Percentiles rank a stretch among this genome's conserved stretches.
These are phyloP conservation scores for Emmelina monodactyla DNA, from an alignment of 2,888 invertebrate species.

Conservation along the genomic window DNA sequence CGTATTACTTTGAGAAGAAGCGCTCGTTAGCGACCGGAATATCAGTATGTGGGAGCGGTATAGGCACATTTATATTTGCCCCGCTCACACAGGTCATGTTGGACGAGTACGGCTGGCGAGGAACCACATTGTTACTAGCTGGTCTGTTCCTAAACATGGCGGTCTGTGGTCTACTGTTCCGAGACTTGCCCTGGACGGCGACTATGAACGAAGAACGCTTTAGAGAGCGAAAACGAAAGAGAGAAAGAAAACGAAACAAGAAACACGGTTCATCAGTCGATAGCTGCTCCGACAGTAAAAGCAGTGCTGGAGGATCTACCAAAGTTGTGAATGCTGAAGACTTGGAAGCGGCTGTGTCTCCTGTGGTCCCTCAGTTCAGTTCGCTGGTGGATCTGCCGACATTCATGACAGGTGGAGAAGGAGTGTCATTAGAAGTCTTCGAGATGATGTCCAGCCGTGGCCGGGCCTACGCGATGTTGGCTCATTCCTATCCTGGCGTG, in stretches of 20 bases:
- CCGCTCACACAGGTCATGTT: slow-evolving; percentile 78
- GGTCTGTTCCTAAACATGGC: slow-evolving; percentile 83
- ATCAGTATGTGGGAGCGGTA: slow-evolving; percentile 87
- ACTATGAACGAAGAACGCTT: slow-evolving; percentile 69
- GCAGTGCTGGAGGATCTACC: slow-evolving; percentile 69
- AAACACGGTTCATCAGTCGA: slow-evolving; percentile 72
- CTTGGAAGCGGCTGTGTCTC: slow-evolving; percentile 44
- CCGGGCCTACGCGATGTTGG: slow-evolving; percentile 73
- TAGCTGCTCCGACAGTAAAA: slow-evolving; percentile 74
- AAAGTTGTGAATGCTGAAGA: slow-evolving; percentile 35
- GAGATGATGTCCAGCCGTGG: slow-evolving; percentile 74
- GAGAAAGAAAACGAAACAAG: slow-evolving; percentile 65
- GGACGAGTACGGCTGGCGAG: slow-evolving; percentile 83
- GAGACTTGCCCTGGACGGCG: slow-evolving; percentile 69
- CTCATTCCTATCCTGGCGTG: slow-evolving; percentile 78
- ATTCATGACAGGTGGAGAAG: slow-evolving; percentile 79
- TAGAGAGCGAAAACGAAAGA: slow-evolving; percentile 67
- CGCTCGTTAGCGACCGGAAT: slow-evolving; percentile 86
- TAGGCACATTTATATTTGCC: slow-evolving; percentile 87
- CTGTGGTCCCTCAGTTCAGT: slow-evolving; percentile 67
- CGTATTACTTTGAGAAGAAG: slow-evolving; percentile 87
- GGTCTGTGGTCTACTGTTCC: slow-evolving; percentile 82
- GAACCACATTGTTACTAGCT: slow-evolving; percentile 81
- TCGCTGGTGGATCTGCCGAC: slow-evolving; percentile 89
- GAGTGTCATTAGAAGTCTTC: slow-evolving; percentile 78